Evolutionary conservation across 2,113 vertebrate genomes (phyloP).

Genomic region (Bos indicus): DNA sequence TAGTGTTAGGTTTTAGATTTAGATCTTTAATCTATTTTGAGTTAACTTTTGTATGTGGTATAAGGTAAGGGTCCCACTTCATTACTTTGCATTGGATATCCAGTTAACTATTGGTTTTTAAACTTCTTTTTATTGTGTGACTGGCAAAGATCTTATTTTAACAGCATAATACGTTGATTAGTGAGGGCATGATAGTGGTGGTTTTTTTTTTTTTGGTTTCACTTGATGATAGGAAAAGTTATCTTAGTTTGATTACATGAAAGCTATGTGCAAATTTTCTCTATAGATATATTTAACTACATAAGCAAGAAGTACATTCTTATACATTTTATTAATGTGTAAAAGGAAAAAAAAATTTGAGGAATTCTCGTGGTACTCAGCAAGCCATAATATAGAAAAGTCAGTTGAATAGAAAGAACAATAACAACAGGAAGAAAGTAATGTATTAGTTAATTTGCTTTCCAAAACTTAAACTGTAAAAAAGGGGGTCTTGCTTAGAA

Average conservation of each 20-base stretch:
- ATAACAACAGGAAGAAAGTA: not conserved
- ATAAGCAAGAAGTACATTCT: not conserved
- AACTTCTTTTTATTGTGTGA: not conserved
- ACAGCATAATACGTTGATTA: not conserved
- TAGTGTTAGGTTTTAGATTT: not conserved
- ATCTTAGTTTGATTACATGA: constrained; percentile 4
- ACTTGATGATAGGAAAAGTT: constrained; percentile 20
- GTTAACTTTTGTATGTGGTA: not conserved
- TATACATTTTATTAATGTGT: not conserved
- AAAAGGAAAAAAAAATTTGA: not conserved
- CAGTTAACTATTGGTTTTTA: not conserved
- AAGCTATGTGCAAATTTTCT: constrained; percentile 30
- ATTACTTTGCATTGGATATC: not conserved
- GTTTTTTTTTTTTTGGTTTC: not conserved
- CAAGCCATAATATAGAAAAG: not conserved
- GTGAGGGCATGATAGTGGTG: not conserved
- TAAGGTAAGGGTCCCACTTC: not conserved
- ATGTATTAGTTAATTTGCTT: constrained; percentile 22
- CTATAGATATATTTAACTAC: constrained; percentile 38
- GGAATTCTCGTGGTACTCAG: not conserved
- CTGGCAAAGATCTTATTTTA: not conserved
- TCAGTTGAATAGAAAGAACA: not conserved
- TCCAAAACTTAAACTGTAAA: not conserved
- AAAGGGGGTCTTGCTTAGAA: not conserved
- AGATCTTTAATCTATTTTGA: not conserved